Evolutionary conservation across 1,140 invertebrate species (phyloP), one percentile per base, ranked within the genome.

Genomic region (Lepeophtheirus salmonis): DNA sequence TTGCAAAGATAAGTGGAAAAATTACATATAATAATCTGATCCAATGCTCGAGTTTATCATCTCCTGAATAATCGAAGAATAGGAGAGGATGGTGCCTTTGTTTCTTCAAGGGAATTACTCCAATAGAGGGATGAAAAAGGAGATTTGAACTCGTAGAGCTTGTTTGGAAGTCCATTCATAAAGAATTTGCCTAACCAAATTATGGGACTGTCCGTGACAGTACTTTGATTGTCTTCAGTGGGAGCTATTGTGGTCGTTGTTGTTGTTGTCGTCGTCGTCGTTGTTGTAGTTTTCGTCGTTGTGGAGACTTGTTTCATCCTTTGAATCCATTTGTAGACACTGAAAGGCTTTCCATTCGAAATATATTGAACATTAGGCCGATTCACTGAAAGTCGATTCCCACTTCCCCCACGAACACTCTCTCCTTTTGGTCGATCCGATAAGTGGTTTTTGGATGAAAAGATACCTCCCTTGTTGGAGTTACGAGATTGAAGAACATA

Each of bases 181-280:
- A 57, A 25, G 22, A 57, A 57, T 25, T 57, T 57, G 13, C 55
- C 55, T 12, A 57, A 21, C 55, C 55, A 57, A 57, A 57, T 57
- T 14, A 57, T 57, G 2, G 55, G 55, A 41, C 55, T 57, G 6
- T 25, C 26, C 13, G 23, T 57, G 23, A n/a, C 17, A 17, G 23
- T 13, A 17, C 20, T 41, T 14, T 14, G 14, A n/a, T n/a, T n/a
- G 6, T 25, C 26, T n/a, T 14, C 20, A 16, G 55, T 30, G 22
- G 26, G 16, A 25, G 55, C 17, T 54, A 14, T 54, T 18, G 52
- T 54, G 13, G 55, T 18, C 25, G 23, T 24, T n/a, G 55, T 57
- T 3, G 55, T 57, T 6, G 55, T 57, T 2, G 55, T 57, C 25
- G 55, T 57, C 13, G 55, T 57, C 1, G 55, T 57, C 2, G 55